These are phyloP conservation scores for Benitochromis conjunctus DNA, from an alignment of 2,113 vertebrate genomes.

Conservation along the genomic window DNA sequence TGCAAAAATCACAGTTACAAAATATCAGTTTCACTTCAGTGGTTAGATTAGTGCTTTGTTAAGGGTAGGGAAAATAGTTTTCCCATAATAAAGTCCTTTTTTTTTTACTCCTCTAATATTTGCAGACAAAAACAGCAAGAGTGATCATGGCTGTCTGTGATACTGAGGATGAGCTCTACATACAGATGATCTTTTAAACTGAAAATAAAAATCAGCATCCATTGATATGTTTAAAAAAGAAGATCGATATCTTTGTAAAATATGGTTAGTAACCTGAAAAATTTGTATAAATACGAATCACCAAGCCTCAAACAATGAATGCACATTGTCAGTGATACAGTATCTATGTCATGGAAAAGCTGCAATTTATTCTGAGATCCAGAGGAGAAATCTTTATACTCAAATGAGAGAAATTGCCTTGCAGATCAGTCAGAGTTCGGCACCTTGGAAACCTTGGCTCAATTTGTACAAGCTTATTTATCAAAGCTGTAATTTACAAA, in stretches of 20 bases:
- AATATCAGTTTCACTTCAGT: not conserved
- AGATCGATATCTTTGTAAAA: not conserved
- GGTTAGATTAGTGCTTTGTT: not conserved
- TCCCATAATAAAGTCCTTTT: not conserved
- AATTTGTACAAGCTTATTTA: not conserved
- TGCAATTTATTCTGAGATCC: not conserved
- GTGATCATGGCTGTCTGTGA: not conserved
- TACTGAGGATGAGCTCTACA: not conserved
- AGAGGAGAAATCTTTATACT: not conserved
- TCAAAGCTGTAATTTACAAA: not conserved
- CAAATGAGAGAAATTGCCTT: not conserved
- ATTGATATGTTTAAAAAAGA: not conserved
- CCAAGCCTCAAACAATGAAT: not conserved
- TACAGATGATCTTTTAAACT: not conserved
- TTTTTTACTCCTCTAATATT: not conserved
- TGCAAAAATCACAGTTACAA: not conserved
- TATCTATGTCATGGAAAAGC: not conserved
- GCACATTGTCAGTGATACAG: not conserved
- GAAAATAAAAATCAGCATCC: not conserved
- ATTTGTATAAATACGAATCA: not conserved
- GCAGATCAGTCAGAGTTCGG: not conserved
- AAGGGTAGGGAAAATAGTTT: not conserved
- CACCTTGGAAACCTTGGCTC: not conserved
- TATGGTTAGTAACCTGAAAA: not conserved
- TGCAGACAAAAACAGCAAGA: not conserved